These are phyloP conservation scores for Orthosia incerta DNA, from an alignment of 2,888 invertebrate genomes.

Conservation along the genomic window DNA sequence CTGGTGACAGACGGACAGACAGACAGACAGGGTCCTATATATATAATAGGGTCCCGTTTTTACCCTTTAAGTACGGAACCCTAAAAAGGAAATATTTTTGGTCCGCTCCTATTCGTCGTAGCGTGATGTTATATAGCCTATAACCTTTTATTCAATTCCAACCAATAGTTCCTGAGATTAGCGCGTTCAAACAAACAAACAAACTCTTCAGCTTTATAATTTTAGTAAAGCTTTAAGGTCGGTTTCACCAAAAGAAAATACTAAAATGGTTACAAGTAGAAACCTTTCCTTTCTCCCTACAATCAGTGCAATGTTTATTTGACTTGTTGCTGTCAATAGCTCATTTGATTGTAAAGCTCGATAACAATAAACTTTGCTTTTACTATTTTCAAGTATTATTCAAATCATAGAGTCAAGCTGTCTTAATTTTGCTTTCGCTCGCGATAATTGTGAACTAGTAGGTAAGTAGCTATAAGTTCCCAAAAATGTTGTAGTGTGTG, in stretches of 20 bases:
- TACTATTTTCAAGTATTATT: constrained; percentile 38
- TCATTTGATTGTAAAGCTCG: constrained; percentile 19
- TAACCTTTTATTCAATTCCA: too few relatives aligned
- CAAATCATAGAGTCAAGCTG: constrained; percentile 16
- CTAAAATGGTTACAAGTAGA: constrained; percentile 4
- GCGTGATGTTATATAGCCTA: too few relatives aligned
- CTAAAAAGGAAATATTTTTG: too few relatives aligned
- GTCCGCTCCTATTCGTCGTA: too few relatives aligned
- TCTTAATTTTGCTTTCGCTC: constrained; percentile 26
- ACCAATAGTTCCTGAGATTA: too few relatives aligned
- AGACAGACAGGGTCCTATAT: too few relatives aligned
- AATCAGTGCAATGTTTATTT: constrained; percentile 48
- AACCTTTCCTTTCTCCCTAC: constrained; percentile 23
- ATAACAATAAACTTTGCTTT: constrained; percentile 29
- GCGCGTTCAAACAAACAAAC: too few relatives aligned
- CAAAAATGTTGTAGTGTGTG: background rate
- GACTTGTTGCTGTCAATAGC: constrained; percentile 50
- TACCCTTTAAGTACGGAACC: too few relatives aligned
- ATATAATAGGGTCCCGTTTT: too few relatives aligned
- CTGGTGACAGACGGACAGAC: too few relatives aligned
- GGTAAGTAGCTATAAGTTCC: background rate
- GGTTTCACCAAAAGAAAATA: background rate
- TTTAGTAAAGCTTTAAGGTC: too few relatives aligned
- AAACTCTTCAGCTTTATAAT: too few relatives aligned
- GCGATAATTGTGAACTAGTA: constrained; percentile 7